These are phyloP conservation scores for Styela plicata DNA, from an alignment of 23 tunicate species.

Conservation along the genomic window DNA sequence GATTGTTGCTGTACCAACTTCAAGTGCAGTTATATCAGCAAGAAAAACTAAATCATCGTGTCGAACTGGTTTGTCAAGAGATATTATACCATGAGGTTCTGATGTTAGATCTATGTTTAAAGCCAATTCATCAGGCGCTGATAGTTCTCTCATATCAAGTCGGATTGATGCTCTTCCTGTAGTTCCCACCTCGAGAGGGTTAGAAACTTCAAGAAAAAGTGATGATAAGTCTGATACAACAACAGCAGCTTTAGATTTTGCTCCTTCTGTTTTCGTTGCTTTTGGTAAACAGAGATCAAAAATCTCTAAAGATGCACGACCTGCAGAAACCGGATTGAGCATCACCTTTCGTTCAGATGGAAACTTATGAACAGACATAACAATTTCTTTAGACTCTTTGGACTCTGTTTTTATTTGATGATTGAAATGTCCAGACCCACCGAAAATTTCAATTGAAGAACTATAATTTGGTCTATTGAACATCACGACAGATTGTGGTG, in stretches of 20 bases:
- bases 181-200: slow-evolving; percentile 16
- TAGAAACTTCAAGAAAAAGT: background rate
- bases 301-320: slow-evolving; percentile 32
- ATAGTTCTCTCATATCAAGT: slow-evolving; percentile 28
- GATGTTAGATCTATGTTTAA: slow-evolving; percentile 1
- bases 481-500: slow-evolving; percentile 30
- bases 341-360: background rate
- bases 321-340: slow-evolving; percentile 34
- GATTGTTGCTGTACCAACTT: background rate
- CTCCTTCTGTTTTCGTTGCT: slow-evolving; percentile 16
- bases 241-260: slow-evolving; percentile 3
- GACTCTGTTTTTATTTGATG: slow-evolving; percentile 21
- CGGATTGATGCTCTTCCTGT: background rate
- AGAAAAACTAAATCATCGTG: slow-evolving; percentile 9
- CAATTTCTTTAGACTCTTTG: slow-evolving; percentile 16
- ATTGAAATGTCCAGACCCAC: slow-evolving; percentile 76
- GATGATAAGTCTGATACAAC: slow-evolving; percentile 25
- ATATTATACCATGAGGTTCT: slow-evolving; percentile 8
- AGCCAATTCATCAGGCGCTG: slow-evolving; percentile 20
- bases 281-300: slow-evolving; percentile 42
- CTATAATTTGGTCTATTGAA: slow-evolving; percentile 61
- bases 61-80: background rate
- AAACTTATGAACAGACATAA: slow-evolving; percentile 23
- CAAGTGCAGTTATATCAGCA: background rate
- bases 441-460: slow-evolving; percentile 32